A percentile compares a stretch with the other conserved stretches of the same genome.
Conservation (phyloP, 2,888 invertebrate genomes). For the Ophion ellenae region DNA sequence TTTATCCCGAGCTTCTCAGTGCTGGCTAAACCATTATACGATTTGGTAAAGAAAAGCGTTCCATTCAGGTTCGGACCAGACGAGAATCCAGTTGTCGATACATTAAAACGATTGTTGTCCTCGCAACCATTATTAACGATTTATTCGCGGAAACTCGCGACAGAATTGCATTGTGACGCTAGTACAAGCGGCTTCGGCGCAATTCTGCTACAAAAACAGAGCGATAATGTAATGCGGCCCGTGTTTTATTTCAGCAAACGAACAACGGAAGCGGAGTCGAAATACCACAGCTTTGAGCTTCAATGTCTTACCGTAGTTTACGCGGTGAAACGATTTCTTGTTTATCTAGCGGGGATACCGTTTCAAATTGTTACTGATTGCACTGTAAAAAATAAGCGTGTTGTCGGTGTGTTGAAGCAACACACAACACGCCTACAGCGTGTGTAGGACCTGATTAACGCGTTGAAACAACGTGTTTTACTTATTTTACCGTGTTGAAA, state of each 20-base stretch:
- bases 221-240: slow-evolving; percentile 47
- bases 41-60: slow-evolving; percentile 56
- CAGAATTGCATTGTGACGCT: slow-evolving; percentile 70
- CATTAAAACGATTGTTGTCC: slow-evolving; percentile 48
- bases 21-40: slow-evolving; percentile 66
- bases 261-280: slow-evolving; percentile 68
- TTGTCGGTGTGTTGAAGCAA: too few relatives aligned
- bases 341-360: slow-evolving; percentile 71
- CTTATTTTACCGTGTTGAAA: too few relatives aligned
- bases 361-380: slow-evolving; percentile 75
- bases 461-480: too few relatives aligned
- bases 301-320: slow-evolving; percentile 74
- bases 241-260: slow-evolving; percentile 71
- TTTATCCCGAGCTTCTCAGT: slow-evolving; percentile 65
- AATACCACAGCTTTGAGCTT: slow-evolving; percentile 73
- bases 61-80: slow-evolving; percentile 57
- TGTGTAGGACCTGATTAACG: too few relatives aligned
- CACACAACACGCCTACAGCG: too few relatives aligned
- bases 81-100: slow-evolving; percentile 54
- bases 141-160: slow-evolving; percentile 61
- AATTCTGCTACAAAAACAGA: slow-evolving; percentile 66
- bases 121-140: slow-evolving; percentile 61
- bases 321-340: slow-evolving; percentile 72
- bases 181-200: slow-evolving; percentile 64
- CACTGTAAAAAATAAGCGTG: too few relatives aligned